phyloP scores from a whole-genome alignment of 2,797 vertebrate genomes.

The Rachycentron canadum region DNA sequence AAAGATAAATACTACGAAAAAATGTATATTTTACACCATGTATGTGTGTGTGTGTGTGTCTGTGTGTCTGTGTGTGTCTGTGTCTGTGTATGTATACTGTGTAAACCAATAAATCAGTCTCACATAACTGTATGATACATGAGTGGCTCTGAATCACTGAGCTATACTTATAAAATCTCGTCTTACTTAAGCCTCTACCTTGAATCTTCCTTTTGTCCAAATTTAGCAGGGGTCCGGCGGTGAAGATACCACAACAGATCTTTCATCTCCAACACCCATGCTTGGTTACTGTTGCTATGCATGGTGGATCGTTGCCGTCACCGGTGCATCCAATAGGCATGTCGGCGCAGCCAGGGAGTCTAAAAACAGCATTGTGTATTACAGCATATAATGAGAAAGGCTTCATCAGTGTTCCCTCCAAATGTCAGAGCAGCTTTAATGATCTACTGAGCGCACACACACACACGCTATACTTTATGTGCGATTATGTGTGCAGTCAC shows the following conservation, averaged over 20 bases:
- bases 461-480: conserved; percentile 30
- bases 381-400: conserved; percentile 79
- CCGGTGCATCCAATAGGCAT: conserved; percentile 81
- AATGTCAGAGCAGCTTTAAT: conserved; percentile 84
- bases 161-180: conserved; percentile 10
- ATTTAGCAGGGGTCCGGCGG: conserved; percentile 72
- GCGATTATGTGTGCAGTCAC: conserved; percentile 20
- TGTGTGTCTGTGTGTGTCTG: too few species aligned
- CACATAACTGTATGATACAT: conserved; percentile 31
- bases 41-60: too few species aligned
- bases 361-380: conserved; percentile 85
- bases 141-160: conserved; percentile 11
- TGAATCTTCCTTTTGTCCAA: conserved; percentile 60
- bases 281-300: conserved; percentile 89
- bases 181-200: conserved; percentile 38
- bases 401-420: conserved; percentile 81
- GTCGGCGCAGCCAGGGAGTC: conserved; percentile 70
- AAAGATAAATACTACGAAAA: too few species aligned
- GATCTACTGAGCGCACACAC: conserved; percentile 57
- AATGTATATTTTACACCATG: too few species aligned
- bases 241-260: conserved; percentile 73
- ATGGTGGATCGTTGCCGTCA: conserved; percentile 78
- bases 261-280: conserved; percentile 77
- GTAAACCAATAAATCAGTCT: conserved; percentile 18
- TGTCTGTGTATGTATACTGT: background rate